These are phyloP conservation scores for Magallana ariakensis DNA, from an alignment of 1,140 invertebrate species.

Conservation along the genomic window DNA sequence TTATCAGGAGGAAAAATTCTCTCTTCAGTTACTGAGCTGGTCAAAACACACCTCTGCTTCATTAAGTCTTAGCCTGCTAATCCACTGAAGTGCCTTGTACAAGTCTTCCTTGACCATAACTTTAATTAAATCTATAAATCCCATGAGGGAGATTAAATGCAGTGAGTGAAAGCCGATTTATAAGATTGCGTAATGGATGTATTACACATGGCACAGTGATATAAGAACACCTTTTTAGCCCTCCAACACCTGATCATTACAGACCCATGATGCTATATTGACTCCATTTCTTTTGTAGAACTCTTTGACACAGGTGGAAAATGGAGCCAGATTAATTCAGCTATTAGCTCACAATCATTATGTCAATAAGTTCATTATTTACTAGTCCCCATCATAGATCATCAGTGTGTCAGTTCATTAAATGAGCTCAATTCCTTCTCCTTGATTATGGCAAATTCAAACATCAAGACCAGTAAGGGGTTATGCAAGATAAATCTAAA, in stretches of 20 bases:
- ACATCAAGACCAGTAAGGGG: background rate
- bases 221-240: background rate
- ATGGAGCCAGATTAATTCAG: background rate
- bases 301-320: background rate
- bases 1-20: background rate
- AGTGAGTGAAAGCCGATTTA: background rate
- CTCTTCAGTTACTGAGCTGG: background rate
- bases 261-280: background rate
- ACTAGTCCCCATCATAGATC: background rate
- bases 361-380: slow-evolving; percentile 2
- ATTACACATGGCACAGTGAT: background rate
- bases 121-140: slow-evolving; percentile 4
- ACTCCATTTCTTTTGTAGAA: background rate
- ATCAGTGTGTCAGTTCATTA: background rate
- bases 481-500: background rate
- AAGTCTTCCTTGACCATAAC: background rate
- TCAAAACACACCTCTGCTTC: background rate
- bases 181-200: background rate
- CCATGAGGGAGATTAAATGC: background rate
- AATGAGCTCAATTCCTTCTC: background rate
- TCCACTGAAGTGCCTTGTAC: background rate
- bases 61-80: background rate
- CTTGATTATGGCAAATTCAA: background rate
- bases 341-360: slow-evolving; percentile 25
- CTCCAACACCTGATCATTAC: slow-evolving; percentile 1